These are phyloP conservation scores for Clistopyga incitator DNA, from an alignment of 2,888 invertebrate genomes.

Conservation along the genomic window DNA sequence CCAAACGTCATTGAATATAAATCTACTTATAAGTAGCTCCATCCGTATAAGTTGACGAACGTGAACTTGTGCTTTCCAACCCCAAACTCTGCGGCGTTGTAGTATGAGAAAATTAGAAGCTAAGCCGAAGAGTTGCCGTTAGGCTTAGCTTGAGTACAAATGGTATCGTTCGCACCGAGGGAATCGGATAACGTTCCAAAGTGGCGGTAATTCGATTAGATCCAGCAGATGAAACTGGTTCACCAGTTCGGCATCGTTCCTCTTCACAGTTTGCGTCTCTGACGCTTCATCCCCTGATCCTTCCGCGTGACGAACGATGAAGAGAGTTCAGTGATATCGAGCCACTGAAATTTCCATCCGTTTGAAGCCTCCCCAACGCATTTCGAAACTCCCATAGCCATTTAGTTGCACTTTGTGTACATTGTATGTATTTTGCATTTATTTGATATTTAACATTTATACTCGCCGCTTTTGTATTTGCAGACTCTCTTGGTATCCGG, in stretches of 20 bases:
- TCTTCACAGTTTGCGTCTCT: not conserved
- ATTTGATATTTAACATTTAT: not conserved
- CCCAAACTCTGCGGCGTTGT: not conserved
- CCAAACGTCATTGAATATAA: too few relatives aligned
- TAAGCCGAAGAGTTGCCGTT: not conserved
- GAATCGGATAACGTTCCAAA: constrained; percentile 44
- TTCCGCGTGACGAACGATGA: constrained; percentile 30
- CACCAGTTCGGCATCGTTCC: constrained; percentile 25
- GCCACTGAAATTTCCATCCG: constrained; percentile 12
- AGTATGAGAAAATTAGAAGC: not conserved
- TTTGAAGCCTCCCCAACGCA: not conserved
- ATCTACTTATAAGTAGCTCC: too few relatives aligned
- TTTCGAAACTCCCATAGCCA: not conserved
- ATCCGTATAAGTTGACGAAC: not conserved
- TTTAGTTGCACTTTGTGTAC: not conserved
- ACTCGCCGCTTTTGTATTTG: constrained; percentile 18
- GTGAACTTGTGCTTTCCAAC: not conserved
- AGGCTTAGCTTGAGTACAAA: constrained; percentile 15
- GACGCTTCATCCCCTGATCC: constrained; percentile 12
- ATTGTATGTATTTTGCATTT: not conserved
- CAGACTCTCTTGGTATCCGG: constrained; percentile 21
- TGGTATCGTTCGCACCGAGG: constrained; percentile 32
- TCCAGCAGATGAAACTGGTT: constrained; percentile 32
- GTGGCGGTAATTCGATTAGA: constrained; percentile 50
- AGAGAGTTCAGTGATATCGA: not conserved